Evolutionary conservation across 2,888 invertebrate genomes (phyloP).

Genomic region (Branchellion lobata): DNA sequence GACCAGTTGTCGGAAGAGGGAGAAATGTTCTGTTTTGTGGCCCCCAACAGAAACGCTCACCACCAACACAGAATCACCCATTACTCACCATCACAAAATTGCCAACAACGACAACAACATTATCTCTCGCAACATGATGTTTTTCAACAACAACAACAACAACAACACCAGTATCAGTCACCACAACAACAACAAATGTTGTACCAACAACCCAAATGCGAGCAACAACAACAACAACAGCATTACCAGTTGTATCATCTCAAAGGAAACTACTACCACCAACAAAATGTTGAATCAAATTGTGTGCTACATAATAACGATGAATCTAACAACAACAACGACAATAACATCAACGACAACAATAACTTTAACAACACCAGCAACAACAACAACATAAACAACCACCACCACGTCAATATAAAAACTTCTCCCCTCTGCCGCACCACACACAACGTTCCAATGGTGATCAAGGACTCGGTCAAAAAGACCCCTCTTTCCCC

Average conservation of each 20-base stretch:
- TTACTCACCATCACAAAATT: background rate
- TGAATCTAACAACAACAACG: background rate
- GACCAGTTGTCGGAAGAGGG: too few relatives aligned
- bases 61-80: too few relatives aligned
- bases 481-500: background rate
- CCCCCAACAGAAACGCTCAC: too few relatives aligned
- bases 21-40: too few relatives aligned
- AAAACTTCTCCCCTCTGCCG: background rate
- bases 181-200: background rate
- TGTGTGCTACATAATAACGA: too few relatives aligned
- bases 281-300: background rate
- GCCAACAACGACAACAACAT: background rate
- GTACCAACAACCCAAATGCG: background rate
- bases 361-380: background rate
- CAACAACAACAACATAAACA: background rate
- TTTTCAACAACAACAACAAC: conserved; percentile 6
- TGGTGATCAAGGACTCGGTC: background rate
- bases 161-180: background rate
- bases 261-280: background rate
- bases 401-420: background rate
- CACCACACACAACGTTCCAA: background rate
- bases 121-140: background rate
- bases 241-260: background rate
- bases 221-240: conserved; percentile 3
- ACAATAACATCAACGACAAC: background rate